Evolutionary conservation across 64 coral and sea anemone species (phyloP), one percentile per base, ranked within the genome.

Genomic region (Platygyra sinensis): DNA sequence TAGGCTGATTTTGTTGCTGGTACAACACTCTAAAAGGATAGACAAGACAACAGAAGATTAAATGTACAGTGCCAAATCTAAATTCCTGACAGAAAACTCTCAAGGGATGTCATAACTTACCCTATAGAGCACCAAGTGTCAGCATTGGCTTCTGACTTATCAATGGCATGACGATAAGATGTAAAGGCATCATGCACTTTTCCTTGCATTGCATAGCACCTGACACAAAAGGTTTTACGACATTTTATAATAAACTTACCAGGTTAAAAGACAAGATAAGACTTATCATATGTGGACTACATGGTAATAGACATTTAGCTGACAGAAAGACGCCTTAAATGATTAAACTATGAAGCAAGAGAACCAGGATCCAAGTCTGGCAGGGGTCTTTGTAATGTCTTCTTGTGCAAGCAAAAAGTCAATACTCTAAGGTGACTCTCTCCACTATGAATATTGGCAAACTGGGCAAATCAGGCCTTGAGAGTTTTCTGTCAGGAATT

Each of bases 161-260:
- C 97, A 94, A 99, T 99, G 24, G 97, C 97, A 91, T 96, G 97
- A 80, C 97, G 69, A 33, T 99, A 99, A 27, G 97, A 95, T 71
- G 97, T 99, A 72, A 99, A 99, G 29, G 97, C 97, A 91, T 99
- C 97, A 86, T 99, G 97, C 38, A 99, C 97, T 57, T 99, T 99
- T 75, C 97, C 97, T 51, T 99, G 97, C 90, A 99, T 95, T 5
- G 97, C 97, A 90, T 99, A 96, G 86, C 97, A 99, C 84, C 97
- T 99, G 46, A 49, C 18, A 22, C 8, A 73, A 24, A 92, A 87
- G 25, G 8, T 80, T 27, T 74, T 0, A 31, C 19, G 72, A 20
- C 10, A 72, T 52, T 5, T 11, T 72, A 29, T 12, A 32, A 86
- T 10, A 0, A 22, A 3, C 50, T 60, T 20, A 20, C 42, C 5